Evolutionary conservation across 2,113 vertebrate species (phyloP), one percentile per base, ranked within the genome.

Genomic region (Mastomys coucha): DNA sequence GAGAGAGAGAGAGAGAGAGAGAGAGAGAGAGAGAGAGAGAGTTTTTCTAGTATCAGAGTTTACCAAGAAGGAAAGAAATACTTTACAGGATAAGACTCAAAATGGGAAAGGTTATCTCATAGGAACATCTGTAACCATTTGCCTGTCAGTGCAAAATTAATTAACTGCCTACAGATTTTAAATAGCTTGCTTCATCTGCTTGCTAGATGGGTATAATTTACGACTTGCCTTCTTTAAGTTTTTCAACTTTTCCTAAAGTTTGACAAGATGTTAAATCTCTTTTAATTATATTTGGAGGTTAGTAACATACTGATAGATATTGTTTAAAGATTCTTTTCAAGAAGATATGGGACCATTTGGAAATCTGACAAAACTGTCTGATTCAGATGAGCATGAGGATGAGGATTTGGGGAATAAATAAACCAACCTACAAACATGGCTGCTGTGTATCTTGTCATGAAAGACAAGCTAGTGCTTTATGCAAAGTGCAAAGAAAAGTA

Each of bases 71-170:
- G 67, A 73, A 93, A 94, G 33, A 58, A 93, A 53, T 19, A 9
- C 94, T 97, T 94, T 95, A 91, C 60, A 94, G 56, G 90, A 87
- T 2, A 17, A 96, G 94, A 93, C 70, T 77, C 86, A 88, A 96
- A 92, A 88, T 60, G 63, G 73, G 91, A 97, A 98, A 97, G 89
- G 96, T 97, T 97, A 96, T 81, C 70, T 97, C 97, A 96, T 91
- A 96, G 39, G 92, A 98, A 98, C 97, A 98, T 98, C 98, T 98
- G 97, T 95, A 98, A 98, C 97, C 95, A 95, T 98, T 98, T 97
- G 91, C 92, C 80, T 75, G 86, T 96, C 72, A 58, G 95, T 67
- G 72, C 58, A 97, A 93, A 97, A 91, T 97, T 97, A 98, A 98
- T 97, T 97, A 97, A 81, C 89, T 96, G 76, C 92, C 78, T 96